A percentile compares a stretch with the other conserved stretches of the same genome.
These are phyloP conservation scores for Bombus sibiricus DNA, from an alignment of 1,140 invertebrate species.

Conservation along the genomic window DNA sequence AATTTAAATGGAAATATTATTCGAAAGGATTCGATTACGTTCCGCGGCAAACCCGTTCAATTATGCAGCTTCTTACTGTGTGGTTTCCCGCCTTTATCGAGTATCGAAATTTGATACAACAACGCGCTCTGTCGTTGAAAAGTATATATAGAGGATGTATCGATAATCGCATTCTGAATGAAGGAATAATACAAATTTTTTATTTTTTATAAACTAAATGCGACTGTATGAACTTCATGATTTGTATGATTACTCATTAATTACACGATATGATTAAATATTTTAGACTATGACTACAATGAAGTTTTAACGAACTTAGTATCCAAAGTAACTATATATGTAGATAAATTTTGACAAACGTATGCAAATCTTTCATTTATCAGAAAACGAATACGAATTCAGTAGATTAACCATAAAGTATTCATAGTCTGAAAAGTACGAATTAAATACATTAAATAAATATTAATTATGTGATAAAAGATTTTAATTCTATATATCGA, in stretches of 20 bases:
- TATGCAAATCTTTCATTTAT: background rate
- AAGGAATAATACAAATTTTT: background rate
- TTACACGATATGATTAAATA: no score
- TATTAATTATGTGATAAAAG: no score
- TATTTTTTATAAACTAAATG: background rate
- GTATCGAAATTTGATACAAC: background rate
- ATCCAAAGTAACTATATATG: background rate
- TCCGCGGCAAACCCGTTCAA: background rate
- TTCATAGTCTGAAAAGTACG: background rate
- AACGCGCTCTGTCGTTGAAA: background rate
- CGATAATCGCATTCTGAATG: background rate
- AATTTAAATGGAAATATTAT: background rate
- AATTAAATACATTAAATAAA: background rate
- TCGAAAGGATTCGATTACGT: slow-evolving; percentile 1
- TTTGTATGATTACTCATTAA: no score
- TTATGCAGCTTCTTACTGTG: background rate
- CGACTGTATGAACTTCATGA: background rate
- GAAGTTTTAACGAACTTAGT: background rate
- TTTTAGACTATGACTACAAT: background rate
- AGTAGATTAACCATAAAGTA: no score
- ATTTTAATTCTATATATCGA: background rate
- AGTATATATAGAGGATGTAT: background rate
- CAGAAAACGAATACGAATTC: background rate
- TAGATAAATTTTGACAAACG: background rate
- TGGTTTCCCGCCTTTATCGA: background rate